Conservation (phyloP, 2,888 invertebrate genomes). For the Drosophila colorata region DNA sequence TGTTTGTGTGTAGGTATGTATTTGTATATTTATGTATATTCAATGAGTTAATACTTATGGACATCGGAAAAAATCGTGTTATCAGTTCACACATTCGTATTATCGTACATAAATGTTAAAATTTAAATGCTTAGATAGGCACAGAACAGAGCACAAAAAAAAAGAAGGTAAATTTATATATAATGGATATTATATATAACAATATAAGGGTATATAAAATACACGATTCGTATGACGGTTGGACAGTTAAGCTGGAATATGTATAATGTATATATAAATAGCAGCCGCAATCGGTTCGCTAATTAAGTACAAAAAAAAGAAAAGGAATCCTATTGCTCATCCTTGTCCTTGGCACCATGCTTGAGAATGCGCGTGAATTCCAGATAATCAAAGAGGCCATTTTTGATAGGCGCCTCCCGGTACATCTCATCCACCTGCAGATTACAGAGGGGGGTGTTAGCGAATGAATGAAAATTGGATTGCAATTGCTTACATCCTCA, state of each 20-base stretch:
- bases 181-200: slow-evolving; percentile 16
- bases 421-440: slow-evolving; percentile 97
- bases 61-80: slow-evolving; percentile 62
- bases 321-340: slow-evolving; percentile 89
- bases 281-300: slow-evolving; percentile 32
- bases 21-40: slow-evolving; percentile 47
- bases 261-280: slow-evolving; percentile 10
- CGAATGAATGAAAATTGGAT: not conserved
- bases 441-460: no score
- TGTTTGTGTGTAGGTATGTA: slow-evolving; percentile 51
- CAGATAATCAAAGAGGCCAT: slow-evolving; percentile 96
- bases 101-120: slow-evolving; percentile 35
- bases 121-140: slow-evolving; percentile 58
- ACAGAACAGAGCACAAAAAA: slow-evolving; percentile 43
- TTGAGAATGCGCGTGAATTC: slow-evolving; percentile 99
- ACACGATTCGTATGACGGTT: slow-evolving; percentile 46
- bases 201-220: slow-evolving; percentile 27
- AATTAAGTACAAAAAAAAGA: slow-evolving; percentile 23
- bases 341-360: slow-evolving; percentile 99
- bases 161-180: slow-evolving; percentile 28
- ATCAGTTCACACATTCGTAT: slow-evolving; percentile 44
- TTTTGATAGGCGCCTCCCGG: slow-evolving; percentile 98
- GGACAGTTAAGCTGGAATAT: slow-evolving; percentile 43
- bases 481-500: slow-evolving; percentile 89
- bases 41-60: slow-evolving; percentile 75